Percentiles rank a stretch among this genome's conserved stretches.
phyloP scores from a whole-genome alignment of 2,113 vertebrate species.

The Oriolus oriolus region DNA sequence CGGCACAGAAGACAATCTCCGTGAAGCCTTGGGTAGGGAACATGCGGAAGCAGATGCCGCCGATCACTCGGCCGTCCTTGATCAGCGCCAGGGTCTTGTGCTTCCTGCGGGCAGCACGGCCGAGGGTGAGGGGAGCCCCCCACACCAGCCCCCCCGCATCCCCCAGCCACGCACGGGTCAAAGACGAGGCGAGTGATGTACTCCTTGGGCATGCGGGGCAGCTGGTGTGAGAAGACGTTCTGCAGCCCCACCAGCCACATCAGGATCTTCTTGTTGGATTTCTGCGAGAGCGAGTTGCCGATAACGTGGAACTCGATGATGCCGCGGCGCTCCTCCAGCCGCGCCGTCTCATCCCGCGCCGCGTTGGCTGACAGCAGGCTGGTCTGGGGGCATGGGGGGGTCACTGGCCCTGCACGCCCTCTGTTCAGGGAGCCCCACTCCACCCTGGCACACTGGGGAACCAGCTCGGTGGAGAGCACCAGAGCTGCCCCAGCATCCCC shows the following conservation, averaged over 20 bases:
- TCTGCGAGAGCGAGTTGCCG: conserved; percentile 94
- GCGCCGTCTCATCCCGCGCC: conserved; percentile 92
- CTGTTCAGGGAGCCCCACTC: fast-evolving
- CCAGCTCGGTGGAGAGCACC: background rate
- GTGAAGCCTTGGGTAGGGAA: conserved; percentile 99
- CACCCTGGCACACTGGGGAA: background rate
- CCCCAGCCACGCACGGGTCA: conserved; percentile 84
- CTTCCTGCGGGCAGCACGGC: conserved; percentile 75
- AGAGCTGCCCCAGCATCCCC: fast-evolving
- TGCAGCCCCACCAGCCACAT: conserved; percentile 98
- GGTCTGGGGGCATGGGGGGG: conserved; percentile 69
- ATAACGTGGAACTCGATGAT: conserved; percentile 99
- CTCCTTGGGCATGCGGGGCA: conserved; percentile 98
- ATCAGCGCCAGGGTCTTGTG: conserved; percentile 97
- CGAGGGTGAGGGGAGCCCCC: background rate
- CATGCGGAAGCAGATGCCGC: conserved; percentile 98
- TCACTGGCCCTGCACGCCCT: background rate
- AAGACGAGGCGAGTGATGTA: conserved; percentile 98
- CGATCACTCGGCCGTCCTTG: conserved; percentile 96
- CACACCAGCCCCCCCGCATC: fast-evolving
- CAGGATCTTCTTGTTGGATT: conserved; percentile 95
- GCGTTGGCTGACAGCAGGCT: conserved; percentile 94
- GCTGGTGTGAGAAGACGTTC: conserved; percentile 97
- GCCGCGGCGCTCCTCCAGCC: conserved; percentile 92
- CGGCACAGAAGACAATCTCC: conserved; percentile 96